Base-by-base conservation (phyloP, 2,797 vertebrate species). In the Micromesistius poutassou region DNA sequence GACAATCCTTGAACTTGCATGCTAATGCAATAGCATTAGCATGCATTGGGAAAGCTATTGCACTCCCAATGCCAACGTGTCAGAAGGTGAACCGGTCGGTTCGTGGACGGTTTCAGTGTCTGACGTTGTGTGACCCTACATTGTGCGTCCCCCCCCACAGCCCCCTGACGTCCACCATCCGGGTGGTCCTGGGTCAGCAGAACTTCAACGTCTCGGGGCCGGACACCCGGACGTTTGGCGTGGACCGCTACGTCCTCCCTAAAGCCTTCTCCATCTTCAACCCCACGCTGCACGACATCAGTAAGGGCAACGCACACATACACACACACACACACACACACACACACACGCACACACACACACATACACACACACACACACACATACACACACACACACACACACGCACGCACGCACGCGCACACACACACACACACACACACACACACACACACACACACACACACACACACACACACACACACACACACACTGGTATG, bases 101-200 rank as follows among this genome's bases (percentile, higher is more conserved):
- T 3, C 2, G 55, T 62, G 50, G 50, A 6, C 50, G 4, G n/a
- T 25, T 25, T 62, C n/a, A 25, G 46, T 50, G 46, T 5, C 14
- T 62, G 8, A 62, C 22, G 22, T 7, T 62, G 19, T 62, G 50
- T 28, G n/a, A n/a, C n/a, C n/a, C n/a, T n/a, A n/a, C n/a, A n/a
- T n/a, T n/a, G n/a, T n/a, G 55, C 19, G 5, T 22, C 22, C n/a
- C 2, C 10, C 22, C n/a, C 2, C 10, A 30, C 87, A 98, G 98
- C 81, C 97, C 97, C 3, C 78, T 87, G 33, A 91, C 68, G 82
- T 95, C 95, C 0, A 92, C 91, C 1, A 73, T 99, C 30, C 94
- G 81, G 0, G 96, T 99, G 80, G 96, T 99, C 33, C 91, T 99
- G 35, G 97, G 98, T 25, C 97, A 98, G 86, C 96, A 99, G 74